A percentile compares a stretch with the other conserved stretches of the same genome.
Evolutionary conservation across 2,797 vertebrate genomes (phyloP).

Genomic region (Lindbergichthys nudifrons): DNA sequence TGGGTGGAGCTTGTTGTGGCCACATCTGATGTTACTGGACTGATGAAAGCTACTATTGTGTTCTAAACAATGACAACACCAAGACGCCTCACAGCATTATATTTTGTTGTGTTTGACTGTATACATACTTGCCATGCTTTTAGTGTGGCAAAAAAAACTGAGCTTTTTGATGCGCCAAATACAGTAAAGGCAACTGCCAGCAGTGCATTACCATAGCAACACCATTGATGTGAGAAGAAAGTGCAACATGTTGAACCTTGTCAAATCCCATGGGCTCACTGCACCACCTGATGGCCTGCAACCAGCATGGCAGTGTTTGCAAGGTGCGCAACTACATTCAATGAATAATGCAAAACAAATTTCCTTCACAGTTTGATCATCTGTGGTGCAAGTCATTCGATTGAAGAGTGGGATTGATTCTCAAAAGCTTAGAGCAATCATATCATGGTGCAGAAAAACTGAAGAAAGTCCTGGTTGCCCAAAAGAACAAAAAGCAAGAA

Average conservation of each 20-base stretch:
- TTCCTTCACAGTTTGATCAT: neutral
- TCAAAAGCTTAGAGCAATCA: conserved; percentile 7
- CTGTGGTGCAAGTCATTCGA: neutral
- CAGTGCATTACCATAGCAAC: conserved; percentile 77
- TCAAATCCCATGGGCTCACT: conserved; percentile 59
- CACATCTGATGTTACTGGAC: conserved; percentile 41
- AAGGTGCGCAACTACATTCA: neutral
- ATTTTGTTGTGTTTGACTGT: neutral
- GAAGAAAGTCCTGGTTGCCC: conserved; percentile 17
- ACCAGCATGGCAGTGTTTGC: conserved; percentile 55
- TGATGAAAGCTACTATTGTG: conserved; percentile 18
- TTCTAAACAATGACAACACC: conserved; percentile 7
- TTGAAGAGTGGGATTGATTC: neutral
- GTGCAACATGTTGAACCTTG: conserved; percentile 34
- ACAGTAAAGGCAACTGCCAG: conserved; percentile 57
- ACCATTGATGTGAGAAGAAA: conserved; percentile 54
- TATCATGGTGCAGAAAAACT: conserved; percentile 6
- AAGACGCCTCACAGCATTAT: neutral
- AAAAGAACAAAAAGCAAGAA: conserved; percentile 5
- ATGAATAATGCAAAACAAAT: neutral
- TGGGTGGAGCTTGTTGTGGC: conserved; percentile 26
- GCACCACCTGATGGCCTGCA: conserved; percentile 75
- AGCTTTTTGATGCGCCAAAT: conserved; percentile 37
- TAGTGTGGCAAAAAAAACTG: conserved; percentile 23
- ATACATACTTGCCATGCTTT: conserved; percentile 3